These are phyloP conservation scores for Sisyra terminalis DNA, from an alignment of 2,888 invertebrate species.

Conservation along the genomic window DNA sequence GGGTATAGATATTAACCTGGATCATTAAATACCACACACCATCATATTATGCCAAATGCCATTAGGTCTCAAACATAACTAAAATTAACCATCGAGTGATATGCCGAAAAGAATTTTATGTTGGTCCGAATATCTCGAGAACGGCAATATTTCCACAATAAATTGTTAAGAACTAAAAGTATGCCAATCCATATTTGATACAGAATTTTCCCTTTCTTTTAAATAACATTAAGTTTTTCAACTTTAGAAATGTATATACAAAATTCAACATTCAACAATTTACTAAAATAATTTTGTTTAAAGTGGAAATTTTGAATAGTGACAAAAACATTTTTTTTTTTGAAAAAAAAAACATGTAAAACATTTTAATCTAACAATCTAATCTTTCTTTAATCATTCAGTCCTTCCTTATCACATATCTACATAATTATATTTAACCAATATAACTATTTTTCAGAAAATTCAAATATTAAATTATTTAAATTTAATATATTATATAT, in stretches of 20 bases:
- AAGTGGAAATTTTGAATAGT: background rate
- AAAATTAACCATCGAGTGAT: background rate
- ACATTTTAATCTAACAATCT: background rate
- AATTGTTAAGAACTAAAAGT: too few relatives aligned
- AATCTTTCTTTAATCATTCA: background rate
- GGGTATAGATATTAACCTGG: conserved; percentile 3
- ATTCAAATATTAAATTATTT: background rate
- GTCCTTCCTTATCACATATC: conserved; percentile 2
- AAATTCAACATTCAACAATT: background rate
- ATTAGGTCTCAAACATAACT: background rate
- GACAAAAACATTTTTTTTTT: background rate
- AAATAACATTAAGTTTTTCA: background rate
- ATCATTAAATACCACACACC: too few relatives aligned
- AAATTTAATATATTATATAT: background rate
- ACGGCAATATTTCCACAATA: background rate
- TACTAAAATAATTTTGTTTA: background rate
- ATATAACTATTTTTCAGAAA: conserved; percentile 1
- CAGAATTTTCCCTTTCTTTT: background rate
- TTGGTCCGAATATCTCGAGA: background rate
- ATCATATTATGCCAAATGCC: too few relatives aligned
- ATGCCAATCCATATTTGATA: background rate
- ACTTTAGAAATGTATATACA: background rate
- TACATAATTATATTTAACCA: background rate
- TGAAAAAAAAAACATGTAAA: conserved; percentile 1
- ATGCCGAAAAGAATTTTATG: background rate